Percentiles rank a stretch among this genome's conserved stretches.
Evolutionary conservation across 1,140 invertebrate species (phyloP).

Genomic region (Calycopis cecrops): DNA sequence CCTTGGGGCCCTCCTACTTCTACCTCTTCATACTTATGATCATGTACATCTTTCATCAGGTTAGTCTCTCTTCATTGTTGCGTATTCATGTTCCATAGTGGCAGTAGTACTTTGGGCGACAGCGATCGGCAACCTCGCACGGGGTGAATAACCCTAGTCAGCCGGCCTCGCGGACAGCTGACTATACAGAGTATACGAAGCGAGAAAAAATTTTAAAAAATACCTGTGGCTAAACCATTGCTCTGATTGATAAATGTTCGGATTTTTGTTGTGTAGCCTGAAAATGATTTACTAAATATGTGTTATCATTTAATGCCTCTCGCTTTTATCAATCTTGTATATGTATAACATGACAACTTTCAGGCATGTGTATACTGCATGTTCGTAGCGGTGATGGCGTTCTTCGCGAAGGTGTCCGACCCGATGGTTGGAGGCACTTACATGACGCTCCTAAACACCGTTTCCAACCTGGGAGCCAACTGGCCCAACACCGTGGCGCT

Average conservation of each 20-base stretch:
- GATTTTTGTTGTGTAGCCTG: no score
- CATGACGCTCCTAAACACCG: constrained; percentile 98
- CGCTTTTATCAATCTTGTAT: constrained; percentile 1
- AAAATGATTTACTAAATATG: no score
- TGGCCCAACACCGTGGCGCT: constrained; percentile 96
- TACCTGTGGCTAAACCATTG: no score
- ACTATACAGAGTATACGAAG: no score
- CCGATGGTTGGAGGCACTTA: constrained; percentile 97
- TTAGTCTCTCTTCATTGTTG: constrained; percentile 55
- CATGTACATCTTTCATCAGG: constrained; percentile 94
- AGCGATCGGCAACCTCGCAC: no score
- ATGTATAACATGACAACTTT: no score
- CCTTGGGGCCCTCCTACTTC: constrained; percentile 71
- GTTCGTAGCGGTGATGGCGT: constrained; percentile 84
- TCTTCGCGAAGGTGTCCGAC: constrained; percentile 88
- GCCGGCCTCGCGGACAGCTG: no score
- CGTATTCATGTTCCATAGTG: neutral
- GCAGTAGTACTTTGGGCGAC: no score
- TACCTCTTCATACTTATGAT: constrained; percentile 89
- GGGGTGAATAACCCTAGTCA: no score
- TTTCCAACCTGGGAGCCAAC: constrained; percentile 97
- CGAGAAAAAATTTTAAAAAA: no score
- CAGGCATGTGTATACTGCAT: constrained; percentile 80
- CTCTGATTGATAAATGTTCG: no score
- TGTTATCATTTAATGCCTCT: no score